Percentiles rank a stretch among this genome's conserved stretches.
Conservation (phyloP, 2,888 invertebrate genomes). For the Conchocele bisecta region DNA sequence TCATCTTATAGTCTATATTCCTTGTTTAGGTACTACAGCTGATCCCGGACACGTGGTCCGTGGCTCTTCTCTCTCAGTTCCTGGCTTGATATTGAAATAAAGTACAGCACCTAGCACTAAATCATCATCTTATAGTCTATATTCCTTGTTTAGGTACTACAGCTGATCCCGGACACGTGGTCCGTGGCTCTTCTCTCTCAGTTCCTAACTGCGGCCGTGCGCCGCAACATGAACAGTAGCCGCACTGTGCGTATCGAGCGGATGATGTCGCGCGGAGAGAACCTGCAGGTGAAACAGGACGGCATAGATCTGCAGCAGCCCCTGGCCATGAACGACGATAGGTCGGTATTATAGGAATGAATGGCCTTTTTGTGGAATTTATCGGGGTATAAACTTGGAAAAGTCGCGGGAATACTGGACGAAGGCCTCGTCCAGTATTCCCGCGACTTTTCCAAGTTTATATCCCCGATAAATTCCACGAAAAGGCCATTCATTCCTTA, state of each 20-base stretch:
- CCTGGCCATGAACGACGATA: constrained; percentile 81
- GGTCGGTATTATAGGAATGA: constrained; percentile 76
- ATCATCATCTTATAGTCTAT: too few species aligned
- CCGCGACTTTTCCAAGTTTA: too few species aligned
- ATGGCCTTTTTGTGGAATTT: too few species aligned
- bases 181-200: constrained; percentile 82
- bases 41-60: constrained; percentile 84
- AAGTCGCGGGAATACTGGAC: too few species aligned
- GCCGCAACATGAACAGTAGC: constrained; percentile 81
- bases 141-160: constrained; percentile 75
- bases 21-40: constrained; percentile 79
- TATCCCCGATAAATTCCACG: too few species aligned
- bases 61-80: constrained; percentile 83
- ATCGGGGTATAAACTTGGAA: too few species aligned
- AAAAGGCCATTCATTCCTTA: too few species aligned
- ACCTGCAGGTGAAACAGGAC: constrained; percentile 80
- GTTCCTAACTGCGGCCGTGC: constrained; percentile 82
- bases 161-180: constrained; percentile 83
- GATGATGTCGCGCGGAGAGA: constrained; percentile 83
- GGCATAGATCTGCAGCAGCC: constrained; percentile 79
- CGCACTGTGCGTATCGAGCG: constrained; percentile 80
- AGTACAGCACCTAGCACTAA: too few species aligned
- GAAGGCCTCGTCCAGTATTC: too few species aligned
- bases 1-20: too few species aligned
- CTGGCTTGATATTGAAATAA: too few species aligned